Conservation (phyloP, 35 echinoderm and acorn worm genomes). For the Heliocidaris erythrogramma region DNA sequence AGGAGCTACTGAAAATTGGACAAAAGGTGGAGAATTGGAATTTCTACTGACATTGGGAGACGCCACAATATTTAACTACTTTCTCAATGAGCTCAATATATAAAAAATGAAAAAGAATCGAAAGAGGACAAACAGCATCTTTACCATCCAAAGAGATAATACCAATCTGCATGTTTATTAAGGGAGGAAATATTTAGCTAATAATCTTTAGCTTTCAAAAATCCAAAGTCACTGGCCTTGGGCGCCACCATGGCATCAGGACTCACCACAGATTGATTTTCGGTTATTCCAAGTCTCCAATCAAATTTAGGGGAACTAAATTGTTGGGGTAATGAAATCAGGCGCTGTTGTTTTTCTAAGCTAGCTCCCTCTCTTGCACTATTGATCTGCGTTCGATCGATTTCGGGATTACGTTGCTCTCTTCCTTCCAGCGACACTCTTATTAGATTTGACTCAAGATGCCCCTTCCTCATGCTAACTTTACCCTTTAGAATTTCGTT, state of each 20-base stretch:
- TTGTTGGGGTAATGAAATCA: constrained; percentile 3
- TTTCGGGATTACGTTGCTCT: background rate
- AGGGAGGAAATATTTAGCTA: background rate
- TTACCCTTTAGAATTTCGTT: no score
- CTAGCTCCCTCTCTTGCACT: background rate
- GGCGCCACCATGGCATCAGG: background rate
- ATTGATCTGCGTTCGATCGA: background rate
- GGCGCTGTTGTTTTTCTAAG: constrained; percentile 15
- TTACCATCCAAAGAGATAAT: background rate
- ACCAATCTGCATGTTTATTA: background rate
- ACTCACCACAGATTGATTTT: background rate
- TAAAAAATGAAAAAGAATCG: background rate
- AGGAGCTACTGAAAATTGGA: background rate
- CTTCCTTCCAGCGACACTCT: background rate
- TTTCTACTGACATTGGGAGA: background rate
- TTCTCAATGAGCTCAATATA: background rate
- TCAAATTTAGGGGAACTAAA: constrained; percentile 18
- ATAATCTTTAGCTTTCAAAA: background rate
- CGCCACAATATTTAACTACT: background rate
- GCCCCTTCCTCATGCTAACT: background rate
- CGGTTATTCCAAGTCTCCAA: background rate
- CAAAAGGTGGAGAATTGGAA: background rate
- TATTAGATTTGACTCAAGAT: background rate
- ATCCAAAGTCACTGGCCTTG: background rate
- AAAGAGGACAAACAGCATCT: no score